phyloP scores from a whole-genome alignment of 1,140 invertebrate species.

The Lucilia cuprina region DNA sequence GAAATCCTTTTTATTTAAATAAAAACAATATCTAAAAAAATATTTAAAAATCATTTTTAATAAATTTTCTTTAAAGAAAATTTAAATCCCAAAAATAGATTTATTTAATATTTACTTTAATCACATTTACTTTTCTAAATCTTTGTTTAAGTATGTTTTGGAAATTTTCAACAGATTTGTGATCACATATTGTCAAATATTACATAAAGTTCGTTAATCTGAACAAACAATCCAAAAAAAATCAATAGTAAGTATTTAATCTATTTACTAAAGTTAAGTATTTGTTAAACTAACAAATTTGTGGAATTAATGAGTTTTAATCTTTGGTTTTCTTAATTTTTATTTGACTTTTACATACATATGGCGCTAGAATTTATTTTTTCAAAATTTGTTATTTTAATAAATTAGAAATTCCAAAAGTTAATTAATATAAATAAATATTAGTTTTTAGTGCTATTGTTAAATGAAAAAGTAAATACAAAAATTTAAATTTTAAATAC shows the following conservation, averaged over 20 bases:
- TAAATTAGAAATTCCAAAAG: constrained; percentile 20
- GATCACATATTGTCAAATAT: neutral
- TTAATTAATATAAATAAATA: constrained; percentile 4
- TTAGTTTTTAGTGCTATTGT: neutral
- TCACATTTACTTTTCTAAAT: too few relatives aligned
- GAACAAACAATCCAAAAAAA: neutral
- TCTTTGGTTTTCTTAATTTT: neutral
- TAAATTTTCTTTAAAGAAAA: too few relatives aligned
- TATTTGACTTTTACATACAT: neutral
- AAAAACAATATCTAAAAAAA: too few relatives aligned
- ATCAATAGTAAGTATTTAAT: neutral
- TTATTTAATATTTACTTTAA: too few relatives aligned
- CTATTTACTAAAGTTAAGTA: neutral
- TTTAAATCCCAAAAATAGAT: too few relatives aligned
- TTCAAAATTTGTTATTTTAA: neutral
- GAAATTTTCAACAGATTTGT: neutral
- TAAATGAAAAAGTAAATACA: too few relatives aligned
- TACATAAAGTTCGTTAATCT: neutral
- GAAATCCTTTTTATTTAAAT: too few relatives aligned
- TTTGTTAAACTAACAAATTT: neutral
- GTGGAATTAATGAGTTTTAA: neutral
- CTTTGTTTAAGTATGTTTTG: too few relatives aligned
- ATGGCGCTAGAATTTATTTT: neutral
- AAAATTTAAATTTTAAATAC: too few relatives aligned
- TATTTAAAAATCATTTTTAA: too few relatives aligned